A percentile compares a stretch with the other conserved stretches of the same genome.
These are phyloP conservation scores for Trichonephila inaurata DNA, from an alignment of 1,140 invertebrate species.

Conservation along the genomic window DNA sequence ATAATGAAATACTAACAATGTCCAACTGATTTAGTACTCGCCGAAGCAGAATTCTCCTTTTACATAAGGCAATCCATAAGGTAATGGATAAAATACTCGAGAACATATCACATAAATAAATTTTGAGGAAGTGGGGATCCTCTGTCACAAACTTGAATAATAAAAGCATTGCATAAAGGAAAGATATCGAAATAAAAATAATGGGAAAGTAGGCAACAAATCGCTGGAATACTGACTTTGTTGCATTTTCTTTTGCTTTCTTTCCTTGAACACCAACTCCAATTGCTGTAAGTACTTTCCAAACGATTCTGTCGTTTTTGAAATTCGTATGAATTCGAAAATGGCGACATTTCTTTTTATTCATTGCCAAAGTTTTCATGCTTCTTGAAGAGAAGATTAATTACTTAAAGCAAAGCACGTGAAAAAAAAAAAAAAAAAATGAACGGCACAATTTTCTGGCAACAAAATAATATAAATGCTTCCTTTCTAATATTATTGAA, in stretches of 20 bases:
- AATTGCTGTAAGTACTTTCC: not conserved
- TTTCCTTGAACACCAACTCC: not conserved
- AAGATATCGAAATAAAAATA: not conserved
- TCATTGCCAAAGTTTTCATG: too few relatives aligned
- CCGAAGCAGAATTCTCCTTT: not conserved
- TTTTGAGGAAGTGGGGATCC: not conserved
- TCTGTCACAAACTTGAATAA: not conserved
- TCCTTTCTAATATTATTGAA: too few relatives aligned
- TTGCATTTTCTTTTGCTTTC: not conserved
- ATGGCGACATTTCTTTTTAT: too few relatives aligned
- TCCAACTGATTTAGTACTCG: not conserved
- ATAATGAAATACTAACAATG: not conserved
- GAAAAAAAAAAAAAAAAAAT: too few relatives aligned
- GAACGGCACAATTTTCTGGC: too few relatives aligned
- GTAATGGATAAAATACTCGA: not conserved
- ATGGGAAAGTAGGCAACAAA: not conserved
- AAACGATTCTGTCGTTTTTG: not conserved
- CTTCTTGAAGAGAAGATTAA: too few relatives aligned
- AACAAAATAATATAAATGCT: too few relatives aligned
- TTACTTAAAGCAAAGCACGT: too few relatives aligned
- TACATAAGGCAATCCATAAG: not conserved
- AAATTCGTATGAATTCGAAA: not conserved
- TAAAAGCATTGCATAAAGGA: not conserved
- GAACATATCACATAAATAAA: not conserved
- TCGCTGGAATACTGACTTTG: not conserved